phyloP scores from a whole-genome alignment of 2,797 vertebrate species.

The Eurystomus glaucurus region DNA sequence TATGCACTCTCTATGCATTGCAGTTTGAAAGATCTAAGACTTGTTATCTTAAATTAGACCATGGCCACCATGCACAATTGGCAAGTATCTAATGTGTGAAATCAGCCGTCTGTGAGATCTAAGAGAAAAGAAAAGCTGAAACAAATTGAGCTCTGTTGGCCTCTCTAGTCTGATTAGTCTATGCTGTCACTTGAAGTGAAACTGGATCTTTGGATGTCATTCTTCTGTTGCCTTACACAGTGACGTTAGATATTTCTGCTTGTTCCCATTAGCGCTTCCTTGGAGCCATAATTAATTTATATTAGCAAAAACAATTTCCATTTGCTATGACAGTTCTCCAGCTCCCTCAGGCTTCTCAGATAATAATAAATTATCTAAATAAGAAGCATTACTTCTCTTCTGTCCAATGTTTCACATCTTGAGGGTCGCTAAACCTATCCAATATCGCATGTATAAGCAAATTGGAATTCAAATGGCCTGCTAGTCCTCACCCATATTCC shows the following conservation, averaged over 20 bases:
- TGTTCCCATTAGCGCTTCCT: slow-evolving; percentile 45
- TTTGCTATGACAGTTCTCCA: slow-evolving; percentile 54
- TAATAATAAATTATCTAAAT: slow-evolving; percentile 59
- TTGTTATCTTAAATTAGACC: slow-evolving; percentile 41
- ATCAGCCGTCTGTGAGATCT: slow-evolving; percentile 54
- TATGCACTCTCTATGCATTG: not conserved
- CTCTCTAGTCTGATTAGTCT: slow-evolving; percentile 61
- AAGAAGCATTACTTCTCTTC: slow-evolving; percentile 35
- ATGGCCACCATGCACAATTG: not conserved
- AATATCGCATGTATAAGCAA: slow-evolving; percentile 14
- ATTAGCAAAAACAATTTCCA: slow-evolving; percentile 58
- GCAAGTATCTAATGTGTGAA: slow-evolving; percentile 54
- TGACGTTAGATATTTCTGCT: slow-evolving; percentile 43
- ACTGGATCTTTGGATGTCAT: slow-evolving; percentile 38
- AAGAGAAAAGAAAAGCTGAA: slow-evolving; percentile 49
- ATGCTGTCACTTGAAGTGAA: slow-evolving; percentile 55
- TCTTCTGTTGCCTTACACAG: slow-evolving; percentile 25
- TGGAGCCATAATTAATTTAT: slow-evolving; percentile 73
- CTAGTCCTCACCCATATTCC: not conserved
- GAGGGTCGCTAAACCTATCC: not conserved
- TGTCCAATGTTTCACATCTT: slow-evolving; percentile 30
- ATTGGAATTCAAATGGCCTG: not conserved
- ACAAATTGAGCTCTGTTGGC: slow-evolving; percentile 67
- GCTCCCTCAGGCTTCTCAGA: slow-evolving; percentile 55
- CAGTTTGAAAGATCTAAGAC: not conserved